Percentiles rank a stretch among this genome's conserved stretches.
Conservation (phyloP, 2,797 vertebrate species). For the Hirundo rustica region DNA sequence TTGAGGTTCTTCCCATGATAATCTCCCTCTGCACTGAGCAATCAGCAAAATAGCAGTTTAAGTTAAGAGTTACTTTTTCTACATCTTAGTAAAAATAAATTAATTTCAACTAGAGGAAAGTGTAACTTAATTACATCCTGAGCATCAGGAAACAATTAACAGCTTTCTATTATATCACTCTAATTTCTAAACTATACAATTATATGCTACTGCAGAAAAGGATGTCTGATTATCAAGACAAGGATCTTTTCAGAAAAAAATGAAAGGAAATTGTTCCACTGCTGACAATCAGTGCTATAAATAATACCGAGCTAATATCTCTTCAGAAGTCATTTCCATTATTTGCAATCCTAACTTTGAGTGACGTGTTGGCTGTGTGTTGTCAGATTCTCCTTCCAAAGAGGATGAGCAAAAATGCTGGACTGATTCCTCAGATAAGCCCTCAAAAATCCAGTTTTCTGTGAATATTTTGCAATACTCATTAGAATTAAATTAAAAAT, state of each 20-base stretch:
- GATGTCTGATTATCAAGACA: slow-evolving; percentile 33
- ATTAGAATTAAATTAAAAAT: background rate
- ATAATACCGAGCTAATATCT: slow-evolving; percentile 5
- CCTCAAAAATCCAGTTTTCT: background rate
- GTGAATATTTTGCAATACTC: background rate
- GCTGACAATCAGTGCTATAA: background rate
- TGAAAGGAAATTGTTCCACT: slow-evolving; percentile 10
- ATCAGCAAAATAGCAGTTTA: background rate
- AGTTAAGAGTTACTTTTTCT: background rate
- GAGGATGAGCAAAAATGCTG: background rate
- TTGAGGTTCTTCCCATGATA: background rate
- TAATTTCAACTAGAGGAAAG: background rate
- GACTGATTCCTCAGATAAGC: background rate
- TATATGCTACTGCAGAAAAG: slow-evolving; percentile 9
- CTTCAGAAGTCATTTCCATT: slow-evolving; percentile 25
- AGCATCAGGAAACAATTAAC: slow-evolving; percentile 52
- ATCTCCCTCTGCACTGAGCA: background rate
- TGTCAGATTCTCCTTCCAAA: background rate
- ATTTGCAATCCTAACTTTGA: background rate
- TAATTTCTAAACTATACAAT: slow-evolving; percentile 19
- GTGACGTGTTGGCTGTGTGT: background rate
- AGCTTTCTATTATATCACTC: background rate
- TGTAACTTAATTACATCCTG: slow-evolving; percentile 36
- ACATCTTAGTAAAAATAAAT: background rate
- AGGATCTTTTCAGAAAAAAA: slow-evolving; percentile 22